phyloP scores from a whole-genome alignment of 1,140 invertebrate species.

The Pemphigus obesinymphae region DNA sequence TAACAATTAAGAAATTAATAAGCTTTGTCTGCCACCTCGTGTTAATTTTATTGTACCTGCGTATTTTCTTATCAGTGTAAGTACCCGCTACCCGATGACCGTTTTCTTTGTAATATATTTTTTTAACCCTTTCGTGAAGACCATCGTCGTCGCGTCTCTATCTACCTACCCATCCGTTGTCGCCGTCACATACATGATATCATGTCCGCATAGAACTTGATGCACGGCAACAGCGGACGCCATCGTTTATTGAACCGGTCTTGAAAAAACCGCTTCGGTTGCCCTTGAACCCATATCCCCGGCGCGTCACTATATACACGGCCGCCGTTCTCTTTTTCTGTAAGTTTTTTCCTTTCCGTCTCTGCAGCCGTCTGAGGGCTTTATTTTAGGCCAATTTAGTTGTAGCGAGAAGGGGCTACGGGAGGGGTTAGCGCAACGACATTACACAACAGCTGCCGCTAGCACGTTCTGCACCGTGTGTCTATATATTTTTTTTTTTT shows the following conservation, averaged over 20 bases:
- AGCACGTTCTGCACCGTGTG: background rate
- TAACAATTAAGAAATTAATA: background rate
- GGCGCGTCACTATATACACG: background rate
- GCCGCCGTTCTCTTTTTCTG: conserved; percentile 36
- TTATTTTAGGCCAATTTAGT: background rate
- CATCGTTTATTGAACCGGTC: conserved; percentile 41
- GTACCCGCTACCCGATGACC: background rate
- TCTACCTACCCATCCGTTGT: background rate
- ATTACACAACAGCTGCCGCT: conserved; percentile 26
- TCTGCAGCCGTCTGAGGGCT: background rate
- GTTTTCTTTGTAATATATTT: background rate
- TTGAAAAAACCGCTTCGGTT: conserved; percentile 41
- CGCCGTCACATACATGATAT: no score
- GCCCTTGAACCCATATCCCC: conserved; percentile 40
- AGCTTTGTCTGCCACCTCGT: background rate
- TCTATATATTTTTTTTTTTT: background rate
- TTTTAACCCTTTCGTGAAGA: background rate
- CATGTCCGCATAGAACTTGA: conserved; percentile 5
- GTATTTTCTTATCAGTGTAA: background rate
- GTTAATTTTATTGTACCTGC: background rate
- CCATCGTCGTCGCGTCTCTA: background rate
- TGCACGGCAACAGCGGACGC: conserved; percentile 25
- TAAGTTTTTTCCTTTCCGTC: conserved; percentile 4
- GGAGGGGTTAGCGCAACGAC: background rate
- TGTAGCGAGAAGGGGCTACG: background rate